Base-by-base conservation (phyloP, 2,113 vertebrate species). In the Myiagra hebetior region DNA sequence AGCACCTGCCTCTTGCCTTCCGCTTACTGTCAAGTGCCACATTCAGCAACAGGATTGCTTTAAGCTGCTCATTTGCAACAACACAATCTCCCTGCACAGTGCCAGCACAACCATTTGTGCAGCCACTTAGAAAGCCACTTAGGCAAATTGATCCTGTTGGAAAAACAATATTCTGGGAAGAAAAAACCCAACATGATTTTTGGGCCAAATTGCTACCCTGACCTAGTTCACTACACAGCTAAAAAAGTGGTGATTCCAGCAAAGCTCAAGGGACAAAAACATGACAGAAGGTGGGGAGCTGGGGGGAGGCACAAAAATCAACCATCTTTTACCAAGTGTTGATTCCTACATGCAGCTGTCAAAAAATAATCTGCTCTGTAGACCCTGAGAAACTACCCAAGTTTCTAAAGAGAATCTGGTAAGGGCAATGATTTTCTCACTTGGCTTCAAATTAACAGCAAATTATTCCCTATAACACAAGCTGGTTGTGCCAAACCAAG, bases 381-480 rank as follows among this genome's bases (percentile, higher is more conserved):
- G 82, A 67, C 41, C 47, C 24, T 57, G 69, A 78, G 41, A 95
- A 94, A 81, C 28, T 27, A 49, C 23, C 23, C 23, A 24, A 2
- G 5, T 42, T 89, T 90, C 44, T 47, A 73, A 70, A 86, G 33
- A 62, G n/a, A 86, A 56, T 56, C 49, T 87, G 55, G 16, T 68
- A 68, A 47, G 17, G 33, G 84, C n/a, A 44, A 28, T 53, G 22
- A 68, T 89, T 93, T 94, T 96, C 87, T 91, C 76, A 87, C 50
- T 89, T 89, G 91, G 72, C 73, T 90, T 91, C 76, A 90, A 95
- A 94, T 39, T 81, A 91, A 87, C 31, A 85, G 86, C 24, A 87
- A 95, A 96, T 80, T 80, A 79, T 91, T 93, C 53, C 59, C 72
- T 23, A 8, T 64, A 91, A 79, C 52, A 62, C 53, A 72, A 67